These are phyloP conservation scores for Drosophila teissieri DNA, from an alignment of 1,140 invertebrate genomes.

Conservation along the genomic window DNA sequence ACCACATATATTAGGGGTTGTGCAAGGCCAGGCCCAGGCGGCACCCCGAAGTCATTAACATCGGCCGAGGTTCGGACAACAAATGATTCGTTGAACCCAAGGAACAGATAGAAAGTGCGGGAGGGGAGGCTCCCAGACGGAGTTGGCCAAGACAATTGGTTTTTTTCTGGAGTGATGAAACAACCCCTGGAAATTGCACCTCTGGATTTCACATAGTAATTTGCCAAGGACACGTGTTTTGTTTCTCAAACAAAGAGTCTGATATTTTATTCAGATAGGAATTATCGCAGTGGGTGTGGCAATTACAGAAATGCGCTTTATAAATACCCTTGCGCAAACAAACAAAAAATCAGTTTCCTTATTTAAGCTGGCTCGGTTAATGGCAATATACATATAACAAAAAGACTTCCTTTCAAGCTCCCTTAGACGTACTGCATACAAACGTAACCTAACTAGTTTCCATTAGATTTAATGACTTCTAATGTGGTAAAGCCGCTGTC, in stretches of 20 bases:
- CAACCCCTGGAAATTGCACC: neutral
- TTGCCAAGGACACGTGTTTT: conserved; percentile 30
- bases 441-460: neutral
- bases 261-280: conserved; percentile 1
- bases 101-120: conserved; percentile 14
- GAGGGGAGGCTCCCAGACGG: neutral
- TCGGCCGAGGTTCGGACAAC: conserved; percentile 37
- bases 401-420: no score
- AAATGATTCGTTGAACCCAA: conserved; percentile 39
- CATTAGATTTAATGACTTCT: neutral
- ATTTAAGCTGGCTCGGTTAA: no score
- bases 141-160: neutral
- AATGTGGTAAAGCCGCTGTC: neutral
- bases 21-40: conserved; percentile 19
- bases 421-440: no score
- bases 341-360: neutral
- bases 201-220: conserved; percentile 10
- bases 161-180: conserved; percentile 11
- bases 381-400: no score
- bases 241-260: conserved; percentile 11
- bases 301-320: conserved; percentile 8
- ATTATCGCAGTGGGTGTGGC: neutral
- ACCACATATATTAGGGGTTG: conserved; percentile 12
- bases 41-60: conserved; percentile 35
- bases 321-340: neutral